Base-by-base conservation (phyloP, 2,113 vertebrate genomes). In the Cervus canadensis region DNA sequence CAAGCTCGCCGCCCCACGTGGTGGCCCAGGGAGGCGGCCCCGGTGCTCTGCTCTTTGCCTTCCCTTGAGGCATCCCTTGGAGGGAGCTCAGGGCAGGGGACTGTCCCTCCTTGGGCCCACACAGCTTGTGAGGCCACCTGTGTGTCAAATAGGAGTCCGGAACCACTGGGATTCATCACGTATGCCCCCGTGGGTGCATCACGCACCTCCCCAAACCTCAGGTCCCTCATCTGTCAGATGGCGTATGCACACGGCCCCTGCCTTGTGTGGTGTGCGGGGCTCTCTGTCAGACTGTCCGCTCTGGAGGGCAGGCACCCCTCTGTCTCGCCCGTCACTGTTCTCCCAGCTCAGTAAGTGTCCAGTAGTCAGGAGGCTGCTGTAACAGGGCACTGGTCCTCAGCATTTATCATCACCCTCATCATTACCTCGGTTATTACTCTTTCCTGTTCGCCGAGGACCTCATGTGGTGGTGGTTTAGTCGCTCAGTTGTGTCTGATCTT, bases 31-130 rank as follows among this genome's bases (percentile, higher is more conserved):
- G 64, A 57, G 62, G 33, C 23, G 8, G 25, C 13, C 60, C 50
- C 11, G 0, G 0, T 0, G 7, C 19, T 14, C 45, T 45, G 2
- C 76, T 14, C n/a, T 43, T 57, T 25, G 14, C 8, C 3, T 79
- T 76, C 26, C 10, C 33, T 9, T 4, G 33, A 50, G 33, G 62
- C 3, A 0, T 19, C 19, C 30, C n/a, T 23, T 7, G 10, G n/a
- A 3, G 0, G 15, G 6, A 36, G 82, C 64, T 45, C 0, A 2
- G 15, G 30, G 26, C 52, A 3, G 19, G 30, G 78, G 50, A 43
- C 79, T 8, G n/a, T 62, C 43, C 36, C 14, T 8, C 59, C 33
- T 0, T 3, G 48, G 71, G 0, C 2, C 25, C 13, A 26, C 2
- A 13, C 23, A 86, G 79, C 19, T 2, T 6, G 5, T 26, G n/a